Percentiles rank a stretch among this genome's conserved stretches.
Conservation (phyloP, 2,888 invertebrate genomes). For the Drosophila diplacantha region DNA sequence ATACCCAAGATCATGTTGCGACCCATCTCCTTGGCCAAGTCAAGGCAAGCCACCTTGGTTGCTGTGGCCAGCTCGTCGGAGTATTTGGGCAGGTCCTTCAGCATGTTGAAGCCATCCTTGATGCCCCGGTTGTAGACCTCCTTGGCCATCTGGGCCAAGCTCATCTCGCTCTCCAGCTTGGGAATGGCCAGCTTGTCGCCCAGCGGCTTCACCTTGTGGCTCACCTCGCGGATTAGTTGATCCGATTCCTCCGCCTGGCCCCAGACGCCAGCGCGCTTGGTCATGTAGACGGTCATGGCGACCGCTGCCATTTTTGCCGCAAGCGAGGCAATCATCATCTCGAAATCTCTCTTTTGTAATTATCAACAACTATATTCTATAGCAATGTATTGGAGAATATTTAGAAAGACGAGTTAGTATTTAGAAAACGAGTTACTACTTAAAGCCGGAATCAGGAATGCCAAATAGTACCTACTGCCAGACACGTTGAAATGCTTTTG, state of each 20-base stretch:
- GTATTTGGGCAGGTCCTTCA: constrained; percentile 28
- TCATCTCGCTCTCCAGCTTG: not conserved
- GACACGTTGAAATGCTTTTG: not conserved
- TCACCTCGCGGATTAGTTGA: constrained; percentile 13
- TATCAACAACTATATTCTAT: not conserved
- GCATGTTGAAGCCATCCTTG: constrained; percentile 16
- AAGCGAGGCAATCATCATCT: constrained; percentile 27
- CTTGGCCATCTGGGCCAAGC: constrained; percentile 3
- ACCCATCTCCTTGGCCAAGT: constrained; percentile 1
- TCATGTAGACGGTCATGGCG: constrained; percentile 35
- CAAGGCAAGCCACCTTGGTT: constrained; percentile 8
- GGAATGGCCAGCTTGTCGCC: not conserved
- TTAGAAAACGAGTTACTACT: not conserved
- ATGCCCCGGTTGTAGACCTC: constrained; percentile 29
- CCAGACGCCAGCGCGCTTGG: constrained; percentile 33
- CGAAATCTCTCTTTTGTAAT: not conserved
- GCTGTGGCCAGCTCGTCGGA: constrained; percentile 4
- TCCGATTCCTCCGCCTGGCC: constrained; percentile 34
- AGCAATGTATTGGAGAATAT: not conserved
- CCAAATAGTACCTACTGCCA: not conserved
- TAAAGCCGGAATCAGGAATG: not conserved
- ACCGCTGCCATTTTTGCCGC: constrained; percentile 33
- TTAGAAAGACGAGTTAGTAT: not conserved
- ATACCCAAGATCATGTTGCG: not conserved
- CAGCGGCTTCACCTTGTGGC: constrained; percentile 14